phyloP scores from a whole-genome alignment of 2,113 vertebrate genomes.

The Oncorhynchus masou region DNA sequence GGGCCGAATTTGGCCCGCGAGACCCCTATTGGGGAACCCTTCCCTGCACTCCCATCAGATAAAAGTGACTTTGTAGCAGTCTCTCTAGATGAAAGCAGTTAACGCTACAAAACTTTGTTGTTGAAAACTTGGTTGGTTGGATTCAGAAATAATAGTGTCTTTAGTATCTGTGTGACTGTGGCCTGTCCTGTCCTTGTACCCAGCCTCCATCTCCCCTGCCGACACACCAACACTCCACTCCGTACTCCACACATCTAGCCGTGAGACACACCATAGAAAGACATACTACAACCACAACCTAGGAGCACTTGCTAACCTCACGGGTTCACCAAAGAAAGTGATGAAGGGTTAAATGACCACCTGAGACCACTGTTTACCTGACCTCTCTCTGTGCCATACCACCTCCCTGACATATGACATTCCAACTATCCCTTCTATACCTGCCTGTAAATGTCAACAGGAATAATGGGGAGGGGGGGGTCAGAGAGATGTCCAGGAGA shows the following conservation, averaged over 20 bases:
- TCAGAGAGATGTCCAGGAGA: conserved; percentile 5
- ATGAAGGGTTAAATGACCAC: conserved; percentile 32
- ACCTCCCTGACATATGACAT: too few species aligned
- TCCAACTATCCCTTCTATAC: too few species aligned
- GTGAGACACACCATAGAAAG: neutral
- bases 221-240: neutral
- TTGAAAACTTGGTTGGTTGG: too few species aligned
- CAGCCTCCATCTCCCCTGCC: neutral
- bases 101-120: too few species aligned
- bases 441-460: too few species aligned
- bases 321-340: conserved; percentile 30
- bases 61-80: too few species aligned
- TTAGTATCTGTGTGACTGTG: neutral
- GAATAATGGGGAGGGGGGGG: neutral
- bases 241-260: neutral
- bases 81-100: too few species aligned
- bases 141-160: neutral
- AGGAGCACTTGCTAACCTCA: conserved; percentile 12
- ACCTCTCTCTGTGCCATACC: too few species aligned
- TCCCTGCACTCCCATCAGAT: too few species aligned
- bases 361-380: neutral
- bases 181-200: neutral
- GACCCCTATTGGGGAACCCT: too few species aligned
- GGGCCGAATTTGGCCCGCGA: too few species aligned
- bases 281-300: neutral